Evolutionary conservation across 1,140 invertebrate species (phyloP).

Genomic region (Periplaneta americana): DNA sequence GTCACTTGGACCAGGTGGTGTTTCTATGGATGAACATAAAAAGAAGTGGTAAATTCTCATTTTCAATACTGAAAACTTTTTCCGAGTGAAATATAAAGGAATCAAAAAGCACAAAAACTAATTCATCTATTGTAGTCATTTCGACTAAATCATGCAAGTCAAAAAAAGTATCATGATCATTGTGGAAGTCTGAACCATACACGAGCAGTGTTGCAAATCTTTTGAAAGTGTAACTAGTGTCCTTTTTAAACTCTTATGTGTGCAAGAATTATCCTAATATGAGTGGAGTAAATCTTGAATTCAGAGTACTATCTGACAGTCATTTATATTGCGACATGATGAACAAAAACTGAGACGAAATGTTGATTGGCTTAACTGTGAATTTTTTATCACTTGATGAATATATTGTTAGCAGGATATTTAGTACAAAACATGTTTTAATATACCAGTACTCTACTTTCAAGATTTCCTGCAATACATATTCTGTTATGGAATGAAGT

Average conservation of each 20-base stretch:
- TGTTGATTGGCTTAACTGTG: background rate
- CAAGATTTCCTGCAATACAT: background rate
- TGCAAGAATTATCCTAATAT: background rate
- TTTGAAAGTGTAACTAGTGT: too few relatives aligned
- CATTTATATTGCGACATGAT: background rate
- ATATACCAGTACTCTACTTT: background rate
- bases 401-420: background rate
- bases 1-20: slow-evolving; percentile 93
- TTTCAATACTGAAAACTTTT: background rate
- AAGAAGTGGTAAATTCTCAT: slow-evolving; percentile 84
- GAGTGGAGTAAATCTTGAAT: background rate
- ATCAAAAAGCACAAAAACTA: background rate
- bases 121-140: background rate
- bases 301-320: background rate
- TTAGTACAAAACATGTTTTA: background rate
- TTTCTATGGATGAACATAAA: slow-evolving; percentile 99
- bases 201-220: too few relatives aligned
- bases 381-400: background rate
- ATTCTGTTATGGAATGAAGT: background rate
- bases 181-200: too few relatives aligned
- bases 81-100: background rate
- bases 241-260: too few relatives aligned
- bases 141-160: background rate
- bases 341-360: background rate
- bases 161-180: background rate